These are phyloP conservation scores for Bradypus variegatus DNA, from an alignment of 2,797 vertebrate genomes.

Conservation along the genomic window DNA sequence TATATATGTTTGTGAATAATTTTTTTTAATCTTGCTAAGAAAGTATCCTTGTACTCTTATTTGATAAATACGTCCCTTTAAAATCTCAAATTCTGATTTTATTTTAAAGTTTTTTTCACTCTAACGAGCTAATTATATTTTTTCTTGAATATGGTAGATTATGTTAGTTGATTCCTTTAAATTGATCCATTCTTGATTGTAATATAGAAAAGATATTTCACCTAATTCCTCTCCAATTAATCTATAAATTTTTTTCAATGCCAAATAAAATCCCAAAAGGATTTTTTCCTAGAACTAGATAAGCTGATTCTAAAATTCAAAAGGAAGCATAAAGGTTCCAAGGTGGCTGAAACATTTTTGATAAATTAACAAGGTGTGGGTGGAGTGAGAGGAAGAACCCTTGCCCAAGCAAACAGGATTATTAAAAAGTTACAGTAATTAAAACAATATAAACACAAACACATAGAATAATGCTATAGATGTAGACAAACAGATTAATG, in stretches of 20 bases:
- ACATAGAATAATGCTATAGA: neutral
- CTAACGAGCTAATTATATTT: neutral
- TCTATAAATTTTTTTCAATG: neutral
- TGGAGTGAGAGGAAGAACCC: neutral
- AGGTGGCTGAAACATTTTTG: neutral
- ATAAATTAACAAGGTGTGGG: neutral
- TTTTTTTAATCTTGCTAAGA: neutral
- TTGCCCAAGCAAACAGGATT: neutral
- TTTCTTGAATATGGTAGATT: neutral
- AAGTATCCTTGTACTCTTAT: neutral
- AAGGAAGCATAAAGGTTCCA: neutral
- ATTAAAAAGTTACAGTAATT: neutral
- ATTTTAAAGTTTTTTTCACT: neutral
- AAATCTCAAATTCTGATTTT: neutral
- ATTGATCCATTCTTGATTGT: neutral
- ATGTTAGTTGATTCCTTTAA: neutral
- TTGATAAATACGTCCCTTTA: neutral
- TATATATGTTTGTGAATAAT: neutral
- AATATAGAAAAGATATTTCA: neutral
- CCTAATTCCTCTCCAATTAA: neutral
- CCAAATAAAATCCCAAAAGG: neutral
- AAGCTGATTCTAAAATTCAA: conserved; percentile 6
- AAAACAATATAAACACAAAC: neutral
- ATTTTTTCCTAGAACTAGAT: neutral
- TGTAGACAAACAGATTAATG: neutral